Conservation (phyloP, 2,888 invertebrate genomes). For the Rhyacophila evoluta region DNA sequence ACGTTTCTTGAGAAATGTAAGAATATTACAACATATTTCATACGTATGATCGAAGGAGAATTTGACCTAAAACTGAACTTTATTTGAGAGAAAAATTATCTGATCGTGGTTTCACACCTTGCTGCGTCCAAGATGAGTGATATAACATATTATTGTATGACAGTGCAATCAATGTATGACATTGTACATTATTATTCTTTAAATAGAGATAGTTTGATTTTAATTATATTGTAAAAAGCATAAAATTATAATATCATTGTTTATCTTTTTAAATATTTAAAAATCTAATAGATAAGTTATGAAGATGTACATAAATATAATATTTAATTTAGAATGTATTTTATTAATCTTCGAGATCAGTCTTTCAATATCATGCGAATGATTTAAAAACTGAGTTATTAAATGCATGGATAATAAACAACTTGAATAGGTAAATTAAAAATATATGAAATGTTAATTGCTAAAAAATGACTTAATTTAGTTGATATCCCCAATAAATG, state of each 20-base stretch:
- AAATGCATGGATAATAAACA: background rate
- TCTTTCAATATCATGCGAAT: background rate
- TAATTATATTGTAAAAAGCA: constrained; percentile 3
- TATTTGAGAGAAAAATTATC: too few species aligned
- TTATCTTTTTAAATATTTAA: constrained; percentile 6
- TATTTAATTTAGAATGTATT: constrained; percentile 17
- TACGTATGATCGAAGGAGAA: too few species aligned
- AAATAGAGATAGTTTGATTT: background rate
- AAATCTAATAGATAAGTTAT: background rate
- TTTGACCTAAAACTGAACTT: too few species aligned
- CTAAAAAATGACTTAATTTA: constrained; percentile 23
- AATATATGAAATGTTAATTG: constrained; percentile 4
- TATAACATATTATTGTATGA: background rate
- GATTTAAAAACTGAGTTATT: background rate
- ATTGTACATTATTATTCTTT: constrained; percentile 12
- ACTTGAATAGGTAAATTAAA: constrained; percentile 3
- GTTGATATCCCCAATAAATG: constrained; percentile 22
- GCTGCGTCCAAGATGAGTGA: background rate
- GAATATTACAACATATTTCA: too few species aligned
- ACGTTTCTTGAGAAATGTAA: too few species aligned
- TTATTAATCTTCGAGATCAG: background rate
- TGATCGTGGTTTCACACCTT: too few species aligned
- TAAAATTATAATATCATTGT: background rate
- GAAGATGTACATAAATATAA: background rate
- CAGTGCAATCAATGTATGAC: constrained; percentile 17